These are phyloP conservation scores for Falcunculus frontatus DNA, from an alignment of 2,113 vertebrate genomes.

Conservation along the genomic window DNA sequence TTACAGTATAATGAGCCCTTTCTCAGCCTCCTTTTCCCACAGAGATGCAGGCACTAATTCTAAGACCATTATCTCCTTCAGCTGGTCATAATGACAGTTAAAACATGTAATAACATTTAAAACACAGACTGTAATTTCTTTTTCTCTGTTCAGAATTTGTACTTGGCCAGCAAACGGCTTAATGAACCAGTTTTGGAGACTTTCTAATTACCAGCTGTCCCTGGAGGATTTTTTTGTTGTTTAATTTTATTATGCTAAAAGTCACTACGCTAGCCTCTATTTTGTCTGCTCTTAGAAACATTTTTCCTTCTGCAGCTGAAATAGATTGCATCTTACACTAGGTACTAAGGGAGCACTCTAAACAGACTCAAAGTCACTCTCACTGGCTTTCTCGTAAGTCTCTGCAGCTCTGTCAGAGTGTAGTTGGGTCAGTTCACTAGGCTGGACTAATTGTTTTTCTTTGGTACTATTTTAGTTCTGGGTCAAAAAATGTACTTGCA, in stretches of 20 bases:
- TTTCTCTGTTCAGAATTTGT: constrained; percentile 23
- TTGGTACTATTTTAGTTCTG: not conserved
- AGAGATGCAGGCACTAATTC: constrained; percentile 23
- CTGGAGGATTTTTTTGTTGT: not conserved
- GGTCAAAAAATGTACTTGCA: not conserved
- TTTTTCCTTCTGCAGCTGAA: not conserved
- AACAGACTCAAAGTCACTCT: not conserved
- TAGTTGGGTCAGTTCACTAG: not conserved
- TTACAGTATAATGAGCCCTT: not conserved
- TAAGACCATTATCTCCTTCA: not conserved
- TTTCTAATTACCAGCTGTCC: constrained; percentile 20
- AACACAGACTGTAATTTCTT: constrained; percentile 29
- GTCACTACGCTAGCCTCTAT: not conserved
- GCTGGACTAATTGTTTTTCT: not conserved
- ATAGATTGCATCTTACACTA: not conserved
- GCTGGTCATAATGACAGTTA: constrained; percentile 13
- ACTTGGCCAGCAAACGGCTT: not conserved
- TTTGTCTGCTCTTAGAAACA: not conserved
- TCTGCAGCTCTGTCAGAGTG: not conserved
- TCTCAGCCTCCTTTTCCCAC: constrained; percentile 2
- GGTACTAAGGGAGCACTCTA: not conserved
- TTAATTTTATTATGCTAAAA: not conserved
- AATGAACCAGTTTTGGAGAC: not conserved
- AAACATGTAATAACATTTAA: constrained; percentile 43
- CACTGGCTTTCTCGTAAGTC: not conserved